Percentiles rank a stretch among this genome's conserved stretches.
These are phyloP conservation scores for Rhyacichthys aspro DNA, from an alignment of 2,797 vertebrate genomes.

Conservation along the genomic window DNA sequence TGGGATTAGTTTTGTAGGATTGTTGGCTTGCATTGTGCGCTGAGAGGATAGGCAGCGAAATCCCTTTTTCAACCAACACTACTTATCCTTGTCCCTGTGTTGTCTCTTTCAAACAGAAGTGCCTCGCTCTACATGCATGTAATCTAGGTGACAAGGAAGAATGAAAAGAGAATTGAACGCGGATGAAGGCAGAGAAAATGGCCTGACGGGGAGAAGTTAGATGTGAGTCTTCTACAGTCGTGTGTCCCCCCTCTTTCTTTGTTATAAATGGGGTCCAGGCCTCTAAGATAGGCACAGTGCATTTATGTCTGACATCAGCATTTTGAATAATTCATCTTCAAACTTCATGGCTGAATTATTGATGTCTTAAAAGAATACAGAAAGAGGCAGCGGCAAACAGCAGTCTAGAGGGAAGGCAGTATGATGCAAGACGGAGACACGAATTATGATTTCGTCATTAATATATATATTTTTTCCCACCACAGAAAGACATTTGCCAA, in stretches of 20 bases:
- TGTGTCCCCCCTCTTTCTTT: neutral
- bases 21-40: conserved; percentile 79
- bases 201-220: conserved; percentile 46
- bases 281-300: conserved; percentile 45
- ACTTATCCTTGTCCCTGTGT: conserved; percentile 80
- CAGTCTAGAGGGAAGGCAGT: conserved; percentile 46
- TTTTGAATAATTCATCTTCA: conserved; percentile 77
- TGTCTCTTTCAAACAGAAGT: conserved; percentile 76
- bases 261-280: conserved; percentile 45
- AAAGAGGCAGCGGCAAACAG: conserved; percentile 64
- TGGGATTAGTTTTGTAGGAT: conserved; percentile 81
- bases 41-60: conserved; percentile 79
- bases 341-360: conserved; percentile 80
- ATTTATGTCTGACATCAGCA: conserved; percentile 70
- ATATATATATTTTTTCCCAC: conserved; percentile 57
- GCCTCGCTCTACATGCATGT: conserved; percentile 78
- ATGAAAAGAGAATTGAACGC: conserved; percentile 71
- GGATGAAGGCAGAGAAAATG: conserved; percentile 66
- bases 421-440: conserved; percentile 76
- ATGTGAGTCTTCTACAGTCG: conserved; percentile 1
- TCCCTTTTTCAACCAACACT: conserved; percentile 81
- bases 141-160: conserved; percentile 79
- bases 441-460: conserved; percentile 66
- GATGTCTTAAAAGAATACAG: conserved; percentile 72
- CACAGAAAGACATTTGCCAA: conserved; percentile 29